Conservation (phyloP, 2,888 invertebrate species). For the Rhimphoctona megacephalus region DNA sequence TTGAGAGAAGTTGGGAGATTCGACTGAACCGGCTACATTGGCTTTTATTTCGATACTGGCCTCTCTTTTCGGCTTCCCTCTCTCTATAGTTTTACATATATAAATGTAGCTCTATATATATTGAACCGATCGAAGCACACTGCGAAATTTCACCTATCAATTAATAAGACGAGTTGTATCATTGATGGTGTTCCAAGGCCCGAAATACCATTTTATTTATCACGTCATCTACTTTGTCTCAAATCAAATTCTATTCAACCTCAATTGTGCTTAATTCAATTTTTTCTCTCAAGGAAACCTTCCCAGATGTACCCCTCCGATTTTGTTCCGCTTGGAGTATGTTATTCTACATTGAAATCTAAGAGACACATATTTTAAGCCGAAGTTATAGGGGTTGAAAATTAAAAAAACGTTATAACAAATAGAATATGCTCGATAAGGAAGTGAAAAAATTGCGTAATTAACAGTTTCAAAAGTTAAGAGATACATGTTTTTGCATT, state of each 20-base stretch:
- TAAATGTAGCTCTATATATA: not conserved
- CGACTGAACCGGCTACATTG: conserved; percentile 16
- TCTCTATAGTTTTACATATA: conserved; percentile 75
- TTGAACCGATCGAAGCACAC: conserved; percentile 19
- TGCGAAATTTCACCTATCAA: conserved; percentile 12
- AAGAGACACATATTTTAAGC: too few relatives aligned
- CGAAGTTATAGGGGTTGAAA: too few relatives aligned
- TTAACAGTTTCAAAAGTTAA: too few relatives aligned
- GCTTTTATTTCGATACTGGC: conserved; percentile 29
- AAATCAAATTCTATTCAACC: conserved; percentile 13
- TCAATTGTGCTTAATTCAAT: conserved; percentile 8
- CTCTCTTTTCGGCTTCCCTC: conserved; percentile 70
- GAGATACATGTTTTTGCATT: too few relatives aligned
- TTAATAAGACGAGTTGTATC: conserved; percentile 13
- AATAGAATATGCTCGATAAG: too few relatives aligned
- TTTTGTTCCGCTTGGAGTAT: too few relatives aligned
- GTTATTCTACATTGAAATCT: too few relatives aligned
- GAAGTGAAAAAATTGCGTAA: too few relatives aligned
- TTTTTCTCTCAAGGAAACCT: not conserved
- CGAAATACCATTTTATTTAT: not conserved
- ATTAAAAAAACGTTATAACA: too few relatives aligned
- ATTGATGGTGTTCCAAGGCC: not conserved
- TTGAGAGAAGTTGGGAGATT: conserved; percentile 12
- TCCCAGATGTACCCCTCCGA: too few relatives aligned
- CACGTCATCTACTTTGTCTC: not conserved